A percentile compares a stretch with the other conserved stretches of the same genome.
These are phyloP conservation scores for Orthosia cruda DNA, from an alignment of 2,888 invertebrate genomes.

Conservation along the genomic window DNA sequence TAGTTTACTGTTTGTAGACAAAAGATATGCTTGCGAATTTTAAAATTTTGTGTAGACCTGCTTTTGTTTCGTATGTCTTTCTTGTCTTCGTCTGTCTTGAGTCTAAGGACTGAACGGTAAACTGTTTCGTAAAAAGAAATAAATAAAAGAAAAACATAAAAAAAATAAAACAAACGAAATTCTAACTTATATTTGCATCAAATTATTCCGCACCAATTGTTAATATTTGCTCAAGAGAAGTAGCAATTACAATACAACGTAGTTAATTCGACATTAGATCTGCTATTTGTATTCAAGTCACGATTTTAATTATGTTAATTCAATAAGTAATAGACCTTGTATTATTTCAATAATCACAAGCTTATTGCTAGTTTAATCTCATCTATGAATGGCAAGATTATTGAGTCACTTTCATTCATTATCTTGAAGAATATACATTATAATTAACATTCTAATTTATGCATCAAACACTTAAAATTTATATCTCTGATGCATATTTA, in stretches of 20 bases:
- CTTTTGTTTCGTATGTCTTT: background rate
- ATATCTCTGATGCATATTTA: background rate
- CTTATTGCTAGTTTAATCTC: background rate
- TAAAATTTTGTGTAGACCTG: background rate
- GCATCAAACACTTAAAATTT: background rate
- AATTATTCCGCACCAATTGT: constrained; percentile 44
- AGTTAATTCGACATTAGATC: constrained; percentile 54
- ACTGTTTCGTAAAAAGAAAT: background rate
- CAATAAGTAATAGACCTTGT: constrained; percentile 44
- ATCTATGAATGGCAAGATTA: constrained; percentile 9
- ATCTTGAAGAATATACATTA: background rate
- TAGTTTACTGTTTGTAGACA: background rate
- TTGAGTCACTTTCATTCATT: background rate
- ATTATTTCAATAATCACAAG: constrained; percentile 41
- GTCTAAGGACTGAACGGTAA: background rate
- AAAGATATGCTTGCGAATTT: background rate
- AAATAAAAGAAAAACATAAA: background rate
- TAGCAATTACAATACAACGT: constrained; percentile 51
- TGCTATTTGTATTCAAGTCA: constrained; percentile 49
- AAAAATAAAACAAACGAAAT: background rate
- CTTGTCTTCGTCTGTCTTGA: too few species aligned
- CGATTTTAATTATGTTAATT: constrained; percentile 58
- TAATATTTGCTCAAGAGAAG: constrained; percentile 54
- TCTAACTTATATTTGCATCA: constrained; percentile 5
- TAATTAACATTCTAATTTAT: background rate